These are phyloP conservation scores for Synanceia verrucosa DNA, from an alignment of 2,797 vertebrate species.

Conservation along the genomic window DNA sequence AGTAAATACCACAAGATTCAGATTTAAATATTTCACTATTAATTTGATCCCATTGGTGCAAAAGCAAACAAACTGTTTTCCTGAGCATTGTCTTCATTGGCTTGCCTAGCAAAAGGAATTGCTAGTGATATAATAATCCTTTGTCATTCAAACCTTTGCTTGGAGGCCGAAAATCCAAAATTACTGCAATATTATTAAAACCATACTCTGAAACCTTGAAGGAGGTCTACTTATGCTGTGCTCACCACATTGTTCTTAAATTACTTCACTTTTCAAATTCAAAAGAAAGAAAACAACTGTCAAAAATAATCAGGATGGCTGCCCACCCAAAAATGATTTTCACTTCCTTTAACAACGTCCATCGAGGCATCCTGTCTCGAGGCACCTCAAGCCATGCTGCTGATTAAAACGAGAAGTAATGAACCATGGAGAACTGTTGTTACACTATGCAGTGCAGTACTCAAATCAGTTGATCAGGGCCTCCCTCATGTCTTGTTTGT, in stretches of 20 bases:
- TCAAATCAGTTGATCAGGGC: conserved; percentile 2
- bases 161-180: neutral
- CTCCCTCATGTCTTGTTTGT: neutral
- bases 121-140: neutral
- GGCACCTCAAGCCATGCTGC: neutral
- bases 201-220: neutral
- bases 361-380: neutral
- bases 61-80: neutral
- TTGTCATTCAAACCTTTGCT: neutral
- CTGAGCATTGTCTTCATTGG: neutral
- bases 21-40: neutral
- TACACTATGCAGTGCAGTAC: neutral
- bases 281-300: neutral
- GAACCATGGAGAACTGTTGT: neutral
- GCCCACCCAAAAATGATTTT: neutral
- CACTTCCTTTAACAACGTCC: neutral
- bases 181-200: neutral
- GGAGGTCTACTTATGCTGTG: conserved; percentile 12
- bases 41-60: neutral
- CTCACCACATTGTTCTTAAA: neutral
- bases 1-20: neutral
- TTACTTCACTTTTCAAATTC: conserved; percentile 7
- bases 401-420: conserved; percentile 11
- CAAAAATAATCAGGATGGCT: conserved; percentile 1
- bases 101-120: neutral